Evolutionary conservation across 2,113 vertebrate genomes (phyloP).

Genomic region (Passer montanus): DNA sequence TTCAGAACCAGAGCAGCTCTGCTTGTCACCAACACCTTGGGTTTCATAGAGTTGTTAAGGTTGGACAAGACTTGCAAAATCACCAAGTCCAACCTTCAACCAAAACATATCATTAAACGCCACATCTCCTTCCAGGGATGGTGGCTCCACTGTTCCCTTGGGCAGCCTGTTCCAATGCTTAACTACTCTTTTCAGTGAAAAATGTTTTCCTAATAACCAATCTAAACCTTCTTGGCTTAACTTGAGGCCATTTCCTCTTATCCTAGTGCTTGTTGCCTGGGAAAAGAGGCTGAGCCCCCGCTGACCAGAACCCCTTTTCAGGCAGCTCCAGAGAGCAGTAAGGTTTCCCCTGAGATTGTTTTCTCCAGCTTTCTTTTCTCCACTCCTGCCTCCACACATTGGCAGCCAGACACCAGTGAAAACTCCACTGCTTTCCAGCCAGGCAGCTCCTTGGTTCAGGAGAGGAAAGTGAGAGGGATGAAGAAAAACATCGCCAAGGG

Average conservation of each 20-base stretch:
- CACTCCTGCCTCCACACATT: background rate
- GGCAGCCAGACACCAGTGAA: background rate
- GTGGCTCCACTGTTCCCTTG: background rate
- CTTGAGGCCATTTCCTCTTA: background rate
- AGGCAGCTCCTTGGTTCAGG: background rate
- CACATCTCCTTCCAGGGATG: background rate
- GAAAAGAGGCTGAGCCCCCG: background rate
- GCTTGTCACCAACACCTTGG: accelerated
- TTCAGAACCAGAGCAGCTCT: background rate
- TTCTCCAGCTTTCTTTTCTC: background rate
- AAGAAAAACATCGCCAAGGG: background rate
- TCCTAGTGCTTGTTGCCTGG: background rate
- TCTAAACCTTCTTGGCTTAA: background rate
- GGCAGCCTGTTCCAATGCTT: background rate
- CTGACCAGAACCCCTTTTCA: background rate
- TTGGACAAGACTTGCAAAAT: background rate
- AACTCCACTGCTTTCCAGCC: background rate
- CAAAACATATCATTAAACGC: background rate
- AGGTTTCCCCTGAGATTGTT: background rate
- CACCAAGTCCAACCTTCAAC: background rate
- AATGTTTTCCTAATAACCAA: background rate
- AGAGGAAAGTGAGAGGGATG: background rate
- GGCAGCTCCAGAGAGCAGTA: background rate
- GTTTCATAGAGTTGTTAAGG: background rate
- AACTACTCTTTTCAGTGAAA: no score